Evolutionary conservation across 2,888 invertebrate genomes (phyloP).

Genomic region (Chrysolina haemoptera): DNA sequence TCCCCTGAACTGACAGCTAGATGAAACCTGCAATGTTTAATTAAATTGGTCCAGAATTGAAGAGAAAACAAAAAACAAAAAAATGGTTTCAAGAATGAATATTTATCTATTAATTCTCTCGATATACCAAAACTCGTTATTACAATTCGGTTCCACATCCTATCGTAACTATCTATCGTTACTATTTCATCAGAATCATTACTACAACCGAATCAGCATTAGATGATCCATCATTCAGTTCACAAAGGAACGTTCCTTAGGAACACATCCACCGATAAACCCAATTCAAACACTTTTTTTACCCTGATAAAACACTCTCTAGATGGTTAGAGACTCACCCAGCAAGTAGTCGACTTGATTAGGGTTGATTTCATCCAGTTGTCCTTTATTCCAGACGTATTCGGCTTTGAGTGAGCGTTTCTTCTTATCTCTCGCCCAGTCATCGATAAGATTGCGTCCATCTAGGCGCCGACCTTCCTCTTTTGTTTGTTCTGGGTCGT

Average conservation of each 20-base stretch:
- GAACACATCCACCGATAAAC: not conserved
- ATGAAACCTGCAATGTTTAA: too few species aligned
- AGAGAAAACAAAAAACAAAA: too few species aligned
- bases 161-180: too few species aligned
- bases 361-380: constrained; percentile 80
- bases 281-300: not conserved
- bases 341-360: constrained; percentile 81
- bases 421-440: constrained; percentile 84
- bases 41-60: too few species aligned
- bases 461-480: constrained; percentile 83
- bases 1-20: too few species aligned
- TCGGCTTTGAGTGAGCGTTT: constrained; percentile 77
- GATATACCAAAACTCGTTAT: too few species aligned
- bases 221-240: not conserved
- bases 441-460: constrained; percentile 84
- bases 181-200: too few species aligned
- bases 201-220: not conserved
- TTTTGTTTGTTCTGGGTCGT: constrained; percentile 79
- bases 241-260: not conserved
- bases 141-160: too few species aligned
- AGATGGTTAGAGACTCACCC: constrained; percentile 71
- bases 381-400: constrained; percentile 83
- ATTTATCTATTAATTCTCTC: too few species aligned
- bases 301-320: not conserved
- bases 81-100: too few species aligned